Evolutionary conservation across 1,140 invertebrate genomes (phyloP).

Genomic region (Neodiprion virginianus): DNA sequence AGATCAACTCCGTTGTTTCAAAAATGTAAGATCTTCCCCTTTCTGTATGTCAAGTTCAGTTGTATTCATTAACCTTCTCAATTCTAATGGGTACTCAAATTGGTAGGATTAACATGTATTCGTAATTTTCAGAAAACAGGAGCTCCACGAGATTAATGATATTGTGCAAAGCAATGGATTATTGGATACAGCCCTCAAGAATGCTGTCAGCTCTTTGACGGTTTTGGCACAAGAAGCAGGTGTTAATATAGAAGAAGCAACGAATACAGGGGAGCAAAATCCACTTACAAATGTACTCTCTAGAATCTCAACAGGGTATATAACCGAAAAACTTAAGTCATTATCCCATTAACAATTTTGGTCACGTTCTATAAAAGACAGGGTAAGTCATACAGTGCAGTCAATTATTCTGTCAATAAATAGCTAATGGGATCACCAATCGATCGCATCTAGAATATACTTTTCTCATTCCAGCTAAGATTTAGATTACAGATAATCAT

Average conservation of each 20-base stretch:
- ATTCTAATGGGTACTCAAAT: constrained; percentile 1
- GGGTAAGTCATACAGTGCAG: constrained; percentile 10
- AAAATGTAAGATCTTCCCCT: constrained; percentile 39
- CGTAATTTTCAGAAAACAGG: constrained; percentile 35
- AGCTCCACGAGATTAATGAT: constrained; percentile 41
- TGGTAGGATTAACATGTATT: constrained; percentile 10
- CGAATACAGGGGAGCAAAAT: constrained; percentile 12
- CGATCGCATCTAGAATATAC: not conserved
- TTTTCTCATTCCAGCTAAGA: constrained; percentile 4
- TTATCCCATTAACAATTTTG: constrained; percentile 1
- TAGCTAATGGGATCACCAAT: constrained; percentile 8
- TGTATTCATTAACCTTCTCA: not conserved
- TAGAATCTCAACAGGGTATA: constrained; percentile 11
- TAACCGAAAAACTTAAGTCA: constrained; percentile 13
- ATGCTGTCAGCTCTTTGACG: constrained; percentile 36
- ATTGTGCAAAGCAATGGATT: constrained; percentile 39
- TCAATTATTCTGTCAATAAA: constrained; percentile 9
- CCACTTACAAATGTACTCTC: constrained; percentile 6
- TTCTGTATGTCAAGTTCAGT: constrained; percentile 1
- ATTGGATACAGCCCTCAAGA: constrained; percentile 29
- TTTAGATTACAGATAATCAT: not conserved
- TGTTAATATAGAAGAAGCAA: constrained; percentile 22
- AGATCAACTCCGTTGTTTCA: constrained; percentile 33
- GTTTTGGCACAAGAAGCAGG: constrained; percentile 24
- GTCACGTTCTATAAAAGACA: not conserved